Percentiles rank a stretch among this genome's conserved stretches.
Evolutionary conservation across 2,797 vertebrate genomes (phyloP).

Genomic region (Atherinosoma microstoma): DNA sequence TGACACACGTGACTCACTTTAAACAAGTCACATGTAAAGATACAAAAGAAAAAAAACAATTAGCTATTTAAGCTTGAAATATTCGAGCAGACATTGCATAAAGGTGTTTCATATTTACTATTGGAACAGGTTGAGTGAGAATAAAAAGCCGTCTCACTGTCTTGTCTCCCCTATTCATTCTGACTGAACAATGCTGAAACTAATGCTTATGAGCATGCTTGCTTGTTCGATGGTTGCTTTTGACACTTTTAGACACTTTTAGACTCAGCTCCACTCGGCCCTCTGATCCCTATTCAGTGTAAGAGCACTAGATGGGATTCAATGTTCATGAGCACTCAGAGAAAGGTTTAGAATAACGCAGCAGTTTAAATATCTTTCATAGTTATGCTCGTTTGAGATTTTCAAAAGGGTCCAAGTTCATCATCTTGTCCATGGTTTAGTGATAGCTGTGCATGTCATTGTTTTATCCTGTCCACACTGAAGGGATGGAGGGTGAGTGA

Average conservation of each 20-base stretch:
- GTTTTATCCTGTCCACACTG: constrained; percentile 30
- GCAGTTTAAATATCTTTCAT: constrained; percentile 52
- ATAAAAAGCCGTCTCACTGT: background rate
- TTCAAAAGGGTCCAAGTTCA: constrained; percentile 44
- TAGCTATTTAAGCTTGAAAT: background rate
- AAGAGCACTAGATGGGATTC: constrained; percentile 2
- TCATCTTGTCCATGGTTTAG: constrained; percentile 5
- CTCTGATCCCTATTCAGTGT: constrained; percentile 32
- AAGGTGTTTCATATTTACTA: background rate
- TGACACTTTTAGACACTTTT: constrained; percentile 16
- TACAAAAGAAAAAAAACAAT: background rate
- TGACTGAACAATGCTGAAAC: background rate
- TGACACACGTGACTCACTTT: background rate
- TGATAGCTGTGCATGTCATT: constrained; percentile 41
- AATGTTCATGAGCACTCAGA: constrained; percentile 32
- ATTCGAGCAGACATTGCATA: background rate
- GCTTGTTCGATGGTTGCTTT: constrained; percentile 14
- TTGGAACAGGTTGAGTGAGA: background rate
- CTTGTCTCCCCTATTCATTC: background rate
- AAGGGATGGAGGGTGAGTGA: constrained; percentile 32
- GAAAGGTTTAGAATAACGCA: constrained; percentile 27
- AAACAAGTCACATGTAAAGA: background rate
- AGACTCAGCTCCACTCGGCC: constrained; percentile 26
- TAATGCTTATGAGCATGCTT: constrained; percentile 7
- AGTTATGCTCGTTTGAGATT: constrained; percentile 42